Evolutionary conservation across 2,113 vertebrate genomes (phyloP).

Genomic region (Pygoscelis antarcticus): DNA sequence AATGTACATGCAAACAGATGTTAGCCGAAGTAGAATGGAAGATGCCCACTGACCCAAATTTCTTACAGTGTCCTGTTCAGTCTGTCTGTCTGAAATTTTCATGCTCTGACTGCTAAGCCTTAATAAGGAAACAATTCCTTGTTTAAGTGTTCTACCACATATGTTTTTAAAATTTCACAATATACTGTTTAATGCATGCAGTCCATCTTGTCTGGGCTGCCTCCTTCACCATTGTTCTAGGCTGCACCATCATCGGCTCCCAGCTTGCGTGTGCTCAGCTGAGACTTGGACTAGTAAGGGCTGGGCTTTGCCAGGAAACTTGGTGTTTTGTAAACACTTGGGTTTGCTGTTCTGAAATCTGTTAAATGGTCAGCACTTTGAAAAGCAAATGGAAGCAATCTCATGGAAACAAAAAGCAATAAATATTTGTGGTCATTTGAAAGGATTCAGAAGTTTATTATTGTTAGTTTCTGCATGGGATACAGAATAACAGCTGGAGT

Average conservation of each 20-base stretch:
- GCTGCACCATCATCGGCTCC: background rate
- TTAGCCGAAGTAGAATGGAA: background rate
- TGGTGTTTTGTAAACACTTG: constrained; percentile 34
- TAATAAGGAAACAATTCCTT: background rate
- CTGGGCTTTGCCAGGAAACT: constrained; percentile 20
- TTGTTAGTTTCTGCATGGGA: background rate
- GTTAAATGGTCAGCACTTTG: constrained; percentile 29
- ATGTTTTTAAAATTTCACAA: background rate
- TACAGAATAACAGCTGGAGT: background rate
- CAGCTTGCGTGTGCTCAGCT: background rate
- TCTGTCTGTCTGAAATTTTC: background rate
- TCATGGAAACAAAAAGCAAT: constrained; percentile 17
- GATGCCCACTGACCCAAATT: constrained; percentile 38
- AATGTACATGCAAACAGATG: background rate
- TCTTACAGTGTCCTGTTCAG: background rate
- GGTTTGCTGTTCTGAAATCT: background rate
- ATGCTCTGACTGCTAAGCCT: background rate
- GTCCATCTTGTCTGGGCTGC: background rate
- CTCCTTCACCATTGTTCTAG: background rate
- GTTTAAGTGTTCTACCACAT: background rate
- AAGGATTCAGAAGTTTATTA: background rate
- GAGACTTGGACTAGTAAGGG: background rate
- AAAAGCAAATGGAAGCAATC: constrained; percentile 4
- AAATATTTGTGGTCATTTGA: constrained; percentile 3
- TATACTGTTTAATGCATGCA: background rate